Percentiles rank a stretch among this genome's conserved stretches.
phyloP scores from a whole-genome alignment of 1,140 invertebrate species.

The Cephus cinctus region DNA sequence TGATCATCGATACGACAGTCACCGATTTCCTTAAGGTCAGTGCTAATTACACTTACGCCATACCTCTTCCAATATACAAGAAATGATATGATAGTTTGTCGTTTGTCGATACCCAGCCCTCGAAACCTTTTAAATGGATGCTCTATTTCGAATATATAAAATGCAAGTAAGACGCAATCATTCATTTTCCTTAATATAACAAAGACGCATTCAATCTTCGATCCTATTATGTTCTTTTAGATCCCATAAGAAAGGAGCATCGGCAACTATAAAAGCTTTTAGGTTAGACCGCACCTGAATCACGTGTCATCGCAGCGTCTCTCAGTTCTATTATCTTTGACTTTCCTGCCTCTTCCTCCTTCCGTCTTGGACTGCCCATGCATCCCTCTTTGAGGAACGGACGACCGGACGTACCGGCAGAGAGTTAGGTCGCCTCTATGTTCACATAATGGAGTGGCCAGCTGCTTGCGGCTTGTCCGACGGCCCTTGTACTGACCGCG shows the following conservation, averaged over 20 bases:
- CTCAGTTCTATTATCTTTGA: slow-evolving; percentile 4
- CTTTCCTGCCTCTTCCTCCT: not conserved
- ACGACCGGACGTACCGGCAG: not conserved
- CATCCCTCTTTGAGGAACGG: slow-evolving; percentile 12
- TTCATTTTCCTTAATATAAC: too few relatives aligned
- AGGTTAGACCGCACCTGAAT: slow-evolving; percentile 1
- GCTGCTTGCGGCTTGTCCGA: slow-evolving; percentile 10
- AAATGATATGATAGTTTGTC: too few relatives aligned
- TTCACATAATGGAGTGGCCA: slow-evolving; percentile 22
- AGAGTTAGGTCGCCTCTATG: slow-evolving; percentile 15
- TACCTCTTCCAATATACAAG: too few relatives aligned
- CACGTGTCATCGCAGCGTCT: slow-evolving; percentile 1
- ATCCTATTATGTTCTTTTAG: too few relatives aligned
- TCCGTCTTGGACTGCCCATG: not conserved
- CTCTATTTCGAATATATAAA: too few relatives aligned
- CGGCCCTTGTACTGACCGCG: too few relatives aligned
- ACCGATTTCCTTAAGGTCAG: slow-evolving; percentile 82
- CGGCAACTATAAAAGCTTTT: slow-evolving; percentile 15
- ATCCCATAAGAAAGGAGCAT: too few relatives aligned
- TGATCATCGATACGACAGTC: slow-evolving; percentile 84
- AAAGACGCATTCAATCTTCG: too few relatives aligned
- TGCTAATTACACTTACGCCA: too few relatives aligned
- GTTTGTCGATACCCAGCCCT: too few relatives aligned
- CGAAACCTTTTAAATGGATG: too few relatives aligned
- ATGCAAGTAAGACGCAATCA: too few relatives aligned